phyloP scores from a whole-genome alignment of 2,797 vertebrate species.

The Dromococcyx pavoninus region DNA sequence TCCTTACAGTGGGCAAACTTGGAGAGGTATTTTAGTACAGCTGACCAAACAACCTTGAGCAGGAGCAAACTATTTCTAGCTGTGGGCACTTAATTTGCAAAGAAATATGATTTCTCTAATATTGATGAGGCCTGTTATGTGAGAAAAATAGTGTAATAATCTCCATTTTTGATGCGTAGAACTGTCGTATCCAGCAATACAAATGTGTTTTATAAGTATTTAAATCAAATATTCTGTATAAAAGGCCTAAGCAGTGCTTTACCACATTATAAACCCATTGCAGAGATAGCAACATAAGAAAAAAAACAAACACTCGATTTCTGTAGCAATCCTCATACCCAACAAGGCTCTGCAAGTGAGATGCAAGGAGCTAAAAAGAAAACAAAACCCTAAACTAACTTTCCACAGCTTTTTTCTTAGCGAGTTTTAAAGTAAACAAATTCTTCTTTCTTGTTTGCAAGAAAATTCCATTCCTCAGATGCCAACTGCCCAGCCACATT shows the following conservation, averaged over 20 bases:
- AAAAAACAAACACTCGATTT: not conserved
- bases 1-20: not conserved
- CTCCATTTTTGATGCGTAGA: not conserved
- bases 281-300: not conserved
- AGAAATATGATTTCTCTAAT: not conserved
- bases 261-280: not conserved
- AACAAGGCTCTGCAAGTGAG: not conserved
- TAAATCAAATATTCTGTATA: not conserved
- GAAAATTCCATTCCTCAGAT: constrained; percentile 48
- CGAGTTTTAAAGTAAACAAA: constrained; percentile 34
- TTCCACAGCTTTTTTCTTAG: not conserved
- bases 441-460: constrained; percentile 29
- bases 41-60: not conserved
- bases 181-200: not conserved
- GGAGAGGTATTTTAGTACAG: not conserved
- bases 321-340: not conserved
- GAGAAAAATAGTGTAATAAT: not conserved
- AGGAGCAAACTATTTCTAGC: not conserved
- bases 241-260: not conserved
- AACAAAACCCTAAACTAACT: constrained; percentile 14
- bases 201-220: not conserved
- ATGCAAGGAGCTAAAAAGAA: not conserved
- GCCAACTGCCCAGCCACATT: constrained; percentile 10
- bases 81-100: not conserved
- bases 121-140: not conserved